Conservation (phyloP, 2,888 invertebrate genomes). For the Amphipyra tragopoginis region DNA sequence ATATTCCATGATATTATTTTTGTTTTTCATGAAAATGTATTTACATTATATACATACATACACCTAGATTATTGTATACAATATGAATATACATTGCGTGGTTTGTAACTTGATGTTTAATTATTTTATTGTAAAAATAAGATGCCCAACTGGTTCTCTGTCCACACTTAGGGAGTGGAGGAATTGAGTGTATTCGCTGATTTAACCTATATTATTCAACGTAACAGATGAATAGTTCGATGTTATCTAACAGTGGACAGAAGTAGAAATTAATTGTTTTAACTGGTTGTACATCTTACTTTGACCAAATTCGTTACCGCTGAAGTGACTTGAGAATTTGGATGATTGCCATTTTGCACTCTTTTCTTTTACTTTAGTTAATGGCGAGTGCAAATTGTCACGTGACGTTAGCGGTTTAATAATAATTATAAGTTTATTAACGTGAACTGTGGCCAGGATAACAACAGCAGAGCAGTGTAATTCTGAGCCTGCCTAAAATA, state of each 20-base stretch:
- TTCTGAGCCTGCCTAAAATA: slow-evolving; percentile 90
- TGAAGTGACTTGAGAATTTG: slow-evolving; percentile 82
- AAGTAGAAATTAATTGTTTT: slow-evolving; percentile 70
- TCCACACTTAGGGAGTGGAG: slow-evolving; percentile 73
- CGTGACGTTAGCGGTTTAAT: slow-evolving; percentile 81
- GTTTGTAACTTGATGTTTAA: slow-evolving; percentile 89
- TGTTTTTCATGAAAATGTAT: slow-evolving; percentile 89
- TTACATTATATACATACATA: slow-evolving; percentile 89
- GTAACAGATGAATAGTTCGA: slow-evolving; percentile 62
- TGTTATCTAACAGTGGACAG: slow-evolving; percentile 77
- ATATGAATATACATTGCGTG: slow-evolving; percentile 89
- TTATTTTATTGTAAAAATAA: slow-evolving; percentile 87
- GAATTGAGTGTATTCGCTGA: slow-evolving; percentile 76
- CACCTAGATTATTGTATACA: slow-evolving; percentile 89
- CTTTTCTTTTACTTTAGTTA: slow-evolving; percentile 69
- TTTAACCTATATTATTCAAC: slow-evolving; percentile 66
- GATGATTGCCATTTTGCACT: slow-evolving; percentile 75
- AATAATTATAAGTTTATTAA: slow-evolving; percentile 87
- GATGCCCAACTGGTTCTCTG: slow-evolving; percentile 86
- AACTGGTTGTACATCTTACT: slow-evolving; percentile 88
- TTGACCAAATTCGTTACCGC: slow-evolving; percentile 85
- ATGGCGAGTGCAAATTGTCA: slow-evolving; percentile 79
- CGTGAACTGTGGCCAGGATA: slow-evolving; percentile 88
- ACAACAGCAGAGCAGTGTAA: slow-evolving; percentile 88
- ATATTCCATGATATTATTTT: slow-evolving; percentile 90